Percentiles rank a stretch among this genome's conserved stretches.
Evolutionary conservation across 2,888 invertebrate genomes (phyloP).

Genomic region (Agriotes lineatus): DNA sequence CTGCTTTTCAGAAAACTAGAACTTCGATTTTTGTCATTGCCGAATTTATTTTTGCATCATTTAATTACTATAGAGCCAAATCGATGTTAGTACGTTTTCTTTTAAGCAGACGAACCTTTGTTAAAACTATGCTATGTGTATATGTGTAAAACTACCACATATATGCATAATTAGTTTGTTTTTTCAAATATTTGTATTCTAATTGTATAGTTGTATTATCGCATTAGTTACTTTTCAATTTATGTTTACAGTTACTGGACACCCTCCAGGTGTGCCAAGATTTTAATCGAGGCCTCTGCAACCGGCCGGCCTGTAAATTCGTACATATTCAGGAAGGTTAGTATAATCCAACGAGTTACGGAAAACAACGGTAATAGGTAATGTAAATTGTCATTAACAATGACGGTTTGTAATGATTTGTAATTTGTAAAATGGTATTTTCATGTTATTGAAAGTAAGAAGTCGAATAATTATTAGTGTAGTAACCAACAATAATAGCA

Average conservation of each 20-base stretch:
- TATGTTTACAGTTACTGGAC: conserved; percentile 93
- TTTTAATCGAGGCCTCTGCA: conserved; percentile 98
- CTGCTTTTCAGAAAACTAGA: background rate
- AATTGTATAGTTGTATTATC: background rate
- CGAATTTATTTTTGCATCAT: too few species aligned
- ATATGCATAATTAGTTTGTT: background rate
- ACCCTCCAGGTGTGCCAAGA: conserved; percentile 99
- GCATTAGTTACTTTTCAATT: background rate
- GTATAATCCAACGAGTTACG: conserved; percentile 54
- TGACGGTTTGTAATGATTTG: too few species aligned
- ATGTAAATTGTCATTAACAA: too few species aligned
- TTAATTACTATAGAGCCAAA: too few species aligned
- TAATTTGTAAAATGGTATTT: too few species aligned
- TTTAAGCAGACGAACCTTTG: background rate
- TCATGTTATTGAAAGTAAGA: too few species aligned
- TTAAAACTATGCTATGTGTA: conserved; percentile 8
- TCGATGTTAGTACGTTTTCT: background rate
- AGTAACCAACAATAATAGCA: too few species aligned
- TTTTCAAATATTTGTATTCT: conserved; percentile 3
- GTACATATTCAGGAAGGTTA: conserved; percentile 97
- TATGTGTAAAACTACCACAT: background rate
- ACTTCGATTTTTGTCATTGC: background rate
- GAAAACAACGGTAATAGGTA: too few species aligned
- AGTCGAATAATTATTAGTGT: too few species aligned
- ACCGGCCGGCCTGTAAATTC: conserved; percentile 97